phyloP scores from a whole-genome alignment of 2,888 invertebrate species.

The Temnothorax rugatulus region DNA sequence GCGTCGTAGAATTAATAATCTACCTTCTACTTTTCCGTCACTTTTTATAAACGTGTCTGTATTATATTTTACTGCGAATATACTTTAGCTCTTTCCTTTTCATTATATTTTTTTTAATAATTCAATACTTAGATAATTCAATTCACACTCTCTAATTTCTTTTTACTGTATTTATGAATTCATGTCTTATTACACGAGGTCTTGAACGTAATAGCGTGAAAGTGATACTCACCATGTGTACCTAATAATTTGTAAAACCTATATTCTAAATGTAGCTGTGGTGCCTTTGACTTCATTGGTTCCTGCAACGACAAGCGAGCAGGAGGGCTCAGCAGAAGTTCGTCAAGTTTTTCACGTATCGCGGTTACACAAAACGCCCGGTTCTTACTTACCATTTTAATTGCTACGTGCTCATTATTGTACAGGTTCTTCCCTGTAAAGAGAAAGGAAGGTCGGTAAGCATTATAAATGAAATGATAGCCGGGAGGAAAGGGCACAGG shows the following conservation, averaged over 20 bases:
- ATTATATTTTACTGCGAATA: neutral
- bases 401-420: slow-evolving; percentile 99
- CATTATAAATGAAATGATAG: neutral
- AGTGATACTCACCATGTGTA: slow-evolving; percentile 93
- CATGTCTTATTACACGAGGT: neutral
- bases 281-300: slow-evolving; percentile 99
- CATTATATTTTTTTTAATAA: neutral
- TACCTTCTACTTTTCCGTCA: slow-evolving; percentile 3
- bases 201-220: neutral
- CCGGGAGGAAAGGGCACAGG: neutral
- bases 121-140: neutral
- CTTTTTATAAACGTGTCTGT: neutral
- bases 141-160: neutral
- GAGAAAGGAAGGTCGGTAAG: slow-evolving; percentile 82
- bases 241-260: slow-evolving; percentile 99
- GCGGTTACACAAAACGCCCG: neutral
- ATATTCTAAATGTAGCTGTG: slow-evolving; percentile 99
- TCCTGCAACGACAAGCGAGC: slow-evolving; percentile 88
- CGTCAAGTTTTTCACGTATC: neutral
- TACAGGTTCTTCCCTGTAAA: slow-evolving; percentile 99
- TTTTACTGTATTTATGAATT: neutral
- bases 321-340: slow-evolving; percentile 40
- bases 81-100: no score
- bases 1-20: slow-evolving; percentile 35
- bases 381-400: slow-evolving; percentile 94